phyloP scores from a whole-genome alignment of 1,140 invertebrate species.

The Drosophila prosaltans region DNA sequence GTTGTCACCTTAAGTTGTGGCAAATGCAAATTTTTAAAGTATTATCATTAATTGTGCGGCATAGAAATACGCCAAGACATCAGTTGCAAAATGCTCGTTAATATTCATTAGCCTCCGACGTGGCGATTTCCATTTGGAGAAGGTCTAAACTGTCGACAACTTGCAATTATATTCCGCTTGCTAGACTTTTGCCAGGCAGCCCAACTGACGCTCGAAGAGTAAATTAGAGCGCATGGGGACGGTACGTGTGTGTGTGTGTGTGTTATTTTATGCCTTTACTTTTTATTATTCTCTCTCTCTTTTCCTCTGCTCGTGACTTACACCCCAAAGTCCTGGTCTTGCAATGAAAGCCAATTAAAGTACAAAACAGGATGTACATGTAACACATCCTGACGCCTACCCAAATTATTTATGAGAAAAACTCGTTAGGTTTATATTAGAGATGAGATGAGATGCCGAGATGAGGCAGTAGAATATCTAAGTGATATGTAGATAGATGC shows the following conservation, averaged over 20 bases:
- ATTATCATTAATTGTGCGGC: slow-evolving; percentile 22
- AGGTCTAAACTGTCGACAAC: slow-evolving; percentile 21
- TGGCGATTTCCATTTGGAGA: slow-evolving; percentile 14
- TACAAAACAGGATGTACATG: slow-evolving; percentile 20
- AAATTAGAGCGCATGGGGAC: slow-evolving; percentile 19
- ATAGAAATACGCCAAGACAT: slow-evolving; percentile 17
- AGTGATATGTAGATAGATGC: no score
- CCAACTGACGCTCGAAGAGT: slow-evolving; percentile 1
- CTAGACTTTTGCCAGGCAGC: background rate
- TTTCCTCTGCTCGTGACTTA: background rate
- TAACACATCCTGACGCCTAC: slow-evolving; percentile 23
- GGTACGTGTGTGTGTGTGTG: background rate
- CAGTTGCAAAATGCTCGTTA: slow-evolving; percentile 18
- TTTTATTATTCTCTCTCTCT: background rate
- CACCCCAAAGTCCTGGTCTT: slow-evolving; percentile 1
- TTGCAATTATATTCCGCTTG: slow-evolving; percentile 12
- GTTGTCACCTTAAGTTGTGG: slow-evolving; percentile 15
- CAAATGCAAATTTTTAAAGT: slow-evolving; percentile 15
- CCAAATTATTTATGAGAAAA: slow-evolving; percentile 22
- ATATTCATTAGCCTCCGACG: slow-evolving; percentile 17
- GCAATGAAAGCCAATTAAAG: slow-evolving; percentile 10
- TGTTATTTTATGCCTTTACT: background rate
- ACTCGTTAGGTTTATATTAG: slow-evolving; percentile 6
- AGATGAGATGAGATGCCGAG: background rate
- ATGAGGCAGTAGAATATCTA: no score